Evolutionary conservation across 2,888 invertebrate species (phyloP).

Genomic region (Quadroppia sp.): DNA sequence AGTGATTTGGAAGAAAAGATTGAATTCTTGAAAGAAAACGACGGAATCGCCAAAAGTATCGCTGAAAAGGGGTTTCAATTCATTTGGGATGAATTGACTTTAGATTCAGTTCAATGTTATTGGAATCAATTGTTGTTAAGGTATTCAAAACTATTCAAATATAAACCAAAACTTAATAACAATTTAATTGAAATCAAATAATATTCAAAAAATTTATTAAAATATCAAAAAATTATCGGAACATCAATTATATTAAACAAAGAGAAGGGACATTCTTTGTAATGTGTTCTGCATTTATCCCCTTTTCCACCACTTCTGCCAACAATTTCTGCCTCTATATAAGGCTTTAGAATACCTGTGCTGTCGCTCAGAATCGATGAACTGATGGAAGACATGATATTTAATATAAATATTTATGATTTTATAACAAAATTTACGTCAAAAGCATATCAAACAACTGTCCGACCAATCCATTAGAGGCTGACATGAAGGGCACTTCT

Average conservation of each 20-base stretch:
- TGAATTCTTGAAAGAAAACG: slow-evolving; percentile 59
- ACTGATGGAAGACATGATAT: not conserved
- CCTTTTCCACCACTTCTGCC: slow-evolving; percentile 21
- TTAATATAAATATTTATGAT: not conserved
- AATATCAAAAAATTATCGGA: slow-evolving; percentile 3
- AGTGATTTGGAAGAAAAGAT: slow-evolving; percentile 63
- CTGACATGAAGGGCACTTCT: slow-evolving; percentile 38
- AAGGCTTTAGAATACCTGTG: slow-evolving; percentile 16
- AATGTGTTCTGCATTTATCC: slow-evolving; percentile 37
- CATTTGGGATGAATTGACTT: slow-evolving; percentile 74
- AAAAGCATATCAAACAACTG: slow-evolving; percentile 41
- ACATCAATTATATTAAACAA: slow-evolving; percentile 39
- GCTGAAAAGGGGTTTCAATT: slow-evolving; percentile 74
- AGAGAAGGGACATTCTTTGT: slow-evolving; percentile 41
- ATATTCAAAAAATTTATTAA: not conserved
- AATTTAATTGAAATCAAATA: not conserved
- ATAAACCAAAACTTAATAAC: slow-evolving; percentile 52
- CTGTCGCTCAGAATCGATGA: slow-evolving; percentile 24
- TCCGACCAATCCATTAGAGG: slow-evolving; percentile 39
- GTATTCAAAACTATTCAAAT: slow-evolving; percentile 66
- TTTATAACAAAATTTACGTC: slow-evolving; percentile 32
- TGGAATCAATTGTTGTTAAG: slow-evolving; percentile 72
- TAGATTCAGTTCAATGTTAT: slow-evolving; percentile 78
- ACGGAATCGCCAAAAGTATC: slow-evolving; percentile 68
- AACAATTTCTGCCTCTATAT: slow-evolving; percentile 32